A percentile compares a stretch with the other conserved stretches of the same genome.
These are phyloP conservation scores for Narcine bancroftii DNA, from an alignment of 2,113 vertebrate genomes.

Conservation along the genomic window DNA sequence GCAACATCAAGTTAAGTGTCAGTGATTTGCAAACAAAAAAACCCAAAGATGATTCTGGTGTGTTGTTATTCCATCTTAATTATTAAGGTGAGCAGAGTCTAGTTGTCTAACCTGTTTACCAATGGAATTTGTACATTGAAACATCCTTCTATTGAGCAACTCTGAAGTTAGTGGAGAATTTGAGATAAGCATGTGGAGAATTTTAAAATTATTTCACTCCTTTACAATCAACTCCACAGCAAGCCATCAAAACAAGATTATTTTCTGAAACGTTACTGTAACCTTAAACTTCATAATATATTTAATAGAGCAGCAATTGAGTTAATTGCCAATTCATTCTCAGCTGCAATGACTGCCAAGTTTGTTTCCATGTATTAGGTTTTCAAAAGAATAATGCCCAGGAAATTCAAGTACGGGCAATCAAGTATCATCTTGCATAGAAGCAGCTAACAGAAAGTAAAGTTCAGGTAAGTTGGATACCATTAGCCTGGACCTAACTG, in stretches of 20 bases:
- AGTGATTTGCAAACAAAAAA: neutral
- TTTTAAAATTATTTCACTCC: neutral
- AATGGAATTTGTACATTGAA: neutral
- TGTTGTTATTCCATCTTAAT: neutral
- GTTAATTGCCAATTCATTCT: neutral
- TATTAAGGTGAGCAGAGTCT: neutral
- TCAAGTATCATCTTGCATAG: too few relatives aligned
- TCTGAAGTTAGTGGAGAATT: conserved; percentile 3
- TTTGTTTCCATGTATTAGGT: too few relatives aligned
- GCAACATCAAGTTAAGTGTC: neutral
- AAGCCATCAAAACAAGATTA: neutral
- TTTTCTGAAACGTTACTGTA: conserved; percentile 18
- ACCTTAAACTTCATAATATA: neutral
- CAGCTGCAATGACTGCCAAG: too few relatives aligned
- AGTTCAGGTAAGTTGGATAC: neutral
- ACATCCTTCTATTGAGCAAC: neutral
- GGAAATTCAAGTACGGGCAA: too few relatives aligned
- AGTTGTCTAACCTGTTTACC: neutral
- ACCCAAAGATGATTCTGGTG: neutral
- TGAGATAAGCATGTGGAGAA: neutral
- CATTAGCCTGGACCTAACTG: neutral
- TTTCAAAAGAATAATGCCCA: too few relatives aligned
- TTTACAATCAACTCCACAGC: conserved; percentile 6
- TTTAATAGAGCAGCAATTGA: neutral
- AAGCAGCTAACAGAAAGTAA: too few relatives aligned